These are phyloP conservation scores for Cyclophora albipunctata DNA, from an alignment of 2,888 invertebrate species.

Conservation along the genomic window DNA sequence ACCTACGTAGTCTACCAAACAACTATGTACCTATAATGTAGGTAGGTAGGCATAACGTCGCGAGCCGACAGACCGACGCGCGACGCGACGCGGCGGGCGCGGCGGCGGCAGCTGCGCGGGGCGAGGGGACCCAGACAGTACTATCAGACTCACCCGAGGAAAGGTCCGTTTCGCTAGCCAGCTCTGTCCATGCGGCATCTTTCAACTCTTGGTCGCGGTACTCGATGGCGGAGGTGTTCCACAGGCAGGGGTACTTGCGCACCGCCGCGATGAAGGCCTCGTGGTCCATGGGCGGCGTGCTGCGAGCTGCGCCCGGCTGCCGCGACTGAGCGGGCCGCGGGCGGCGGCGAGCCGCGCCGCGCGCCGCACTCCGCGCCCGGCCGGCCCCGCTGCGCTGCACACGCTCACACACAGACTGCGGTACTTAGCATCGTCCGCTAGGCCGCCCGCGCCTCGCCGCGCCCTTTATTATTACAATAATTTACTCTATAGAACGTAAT, in stretches of 20 bases:
- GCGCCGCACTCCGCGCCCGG: slow-evolving; percentile 3
- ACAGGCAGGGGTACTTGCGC: slow-evolving; percentile 65
- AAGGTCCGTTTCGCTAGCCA: slow-evolving; percentile 64
- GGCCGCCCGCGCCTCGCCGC: background rate
- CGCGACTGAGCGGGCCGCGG: slow-evolving; percentile 8
- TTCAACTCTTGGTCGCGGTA: slow-evolving; percentile 70
- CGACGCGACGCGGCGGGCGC: slow-evolving; percentile 4
- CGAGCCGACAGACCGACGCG: slow-evolving; percentile 1
- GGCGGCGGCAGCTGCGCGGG: slow-evolving; percentile 26
- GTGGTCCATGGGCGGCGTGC: slow-evolving; percentile 45
- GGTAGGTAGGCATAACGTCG: background rate
- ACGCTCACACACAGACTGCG: background rate
- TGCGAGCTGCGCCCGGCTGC: background rate
- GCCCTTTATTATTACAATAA: too few relatives aligned
- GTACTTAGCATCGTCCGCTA: background rate
- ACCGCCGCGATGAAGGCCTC: slow-evolving; percentile 52
- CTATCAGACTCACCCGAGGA: slow-evolving; percentile 54
- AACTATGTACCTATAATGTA: too few relatives aligned
- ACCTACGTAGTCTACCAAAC: too few relatives aligned
- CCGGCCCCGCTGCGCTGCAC: background rate
- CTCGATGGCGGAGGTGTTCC: slow-evolving; percentile 67
- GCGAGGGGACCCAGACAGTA: slow-evolving; percentile 46
- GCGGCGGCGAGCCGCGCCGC: slow-evolving; percentile 7
- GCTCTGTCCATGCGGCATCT: slow-evolving; percentile 67
- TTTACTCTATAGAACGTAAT: too few relatives aligned